Evolutionary conservation across 2,888 invertebrate genomes (phyloP).

Genomic region (Alcis repandata): DNA sequence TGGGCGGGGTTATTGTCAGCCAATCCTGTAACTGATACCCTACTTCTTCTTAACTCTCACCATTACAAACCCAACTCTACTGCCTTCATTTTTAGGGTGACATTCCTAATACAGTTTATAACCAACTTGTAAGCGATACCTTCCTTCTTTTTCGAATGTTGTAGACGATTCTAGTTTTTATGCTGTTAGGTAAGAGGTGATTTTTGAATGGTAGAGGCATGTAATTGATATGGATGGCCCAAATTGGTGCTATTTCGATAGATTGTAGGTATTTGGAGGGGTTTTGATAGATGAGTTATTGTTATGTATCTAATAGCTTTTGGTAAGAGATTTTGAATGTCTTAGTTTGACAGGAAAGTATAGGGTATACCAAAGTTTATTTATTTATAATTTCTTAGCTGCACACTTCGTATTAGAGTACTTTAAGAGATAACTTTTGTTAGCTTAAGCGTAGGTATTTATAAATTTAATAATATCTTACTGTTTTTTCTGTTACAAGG

Average conservation of each 20-base stretch:
- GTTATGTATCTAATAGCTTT: slow-evolving; percentile 6
- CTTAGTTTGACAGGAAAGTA: background rate
- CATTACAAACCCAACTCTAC: slow-evolving; percentile 54
- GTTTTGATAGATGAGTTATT: slow-evolving; percentile 13
- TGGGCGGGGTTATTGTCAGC: slow-evolving; percentile 80
- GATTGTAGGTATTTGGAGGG: slow-evolving; percentile 40
- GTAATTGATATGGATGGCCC: slow-evolving; percentile 77
- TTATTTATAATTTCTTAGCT: too few relatives aligned
- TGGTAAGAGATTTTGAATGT: background rate
- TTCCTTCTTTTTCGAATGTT: slow-evolving; percentile 67
- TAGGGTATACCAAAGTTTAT: too few relatives aligned
- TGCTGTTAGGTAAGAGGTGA: slow-evolving; percentile 40
- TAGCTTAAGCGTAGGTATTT: too few relatives aligned
- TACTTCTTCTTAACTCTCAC: slow-evolving; percentile 70
- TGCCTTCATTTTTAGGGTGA: slow-evolving; percentile 40
- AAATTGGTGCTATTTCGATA: slow-evolving; percentile 60
- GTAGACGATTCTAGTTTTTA: slow-evolving; percentile 55
- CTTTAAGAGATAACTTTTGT: too few relatives aligned
- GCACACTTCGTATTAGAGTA: too few relatives aligned
- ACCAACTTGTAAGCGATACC: slow-evolving; percentile 79
- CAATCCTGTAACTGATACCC: slow-evolving; percentile 86
- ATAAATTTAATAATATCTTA: too few relatives aligned
- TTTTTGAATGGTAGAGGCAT: slow-evolving; percentile 47
- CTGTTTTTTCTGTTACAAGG: too few relatives aligned
- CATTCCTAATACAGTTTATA: slow-evolving; percentile 42